phyloP scores from a whole-genome alignment of 2,888 invertebrate genomes.

The Zeuzera pyrina region DNA sequence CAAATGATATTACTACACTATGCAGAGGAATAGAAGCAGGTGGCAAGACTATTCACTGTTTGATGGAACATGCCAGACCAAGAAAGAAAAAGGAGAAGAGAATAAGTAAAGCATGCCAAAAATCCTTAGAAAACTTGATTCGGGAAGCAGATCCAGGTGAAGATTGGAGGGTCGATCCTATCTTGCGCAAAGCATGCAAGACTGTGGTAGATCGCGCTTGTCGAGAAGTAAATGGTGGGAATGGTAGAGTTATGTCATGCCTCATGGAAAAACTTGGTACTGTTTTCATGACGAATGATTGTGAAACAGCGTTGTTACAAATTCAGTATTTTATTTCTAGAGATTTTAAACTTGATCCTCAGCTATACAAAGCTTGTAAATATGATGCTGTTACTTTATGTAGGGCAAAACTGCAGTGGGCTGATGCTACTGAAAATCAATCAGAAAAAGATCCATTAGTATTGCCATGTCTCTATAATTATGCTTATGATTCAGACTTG shows the following conservation, averaged over 20 bases:
- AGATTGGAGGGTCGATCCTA: slow-evolving; percentile 96
- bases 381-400: slow-evolving; percentile 89
- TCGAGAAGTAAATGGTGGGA: slow-evolving; percentile 79
- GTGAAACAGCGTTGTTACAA: slow-evolving; percentile 92
- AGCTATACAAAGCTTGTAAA: slow-evolving; percentile 89
- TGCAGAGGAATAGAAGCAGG: slow-evolving; percentile 85
- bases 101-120: slow-evolving; percentile 80
- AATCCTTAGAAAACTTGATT: slow-evolving; percentile 85
- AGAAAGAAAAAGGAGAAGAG: slow-evolving; percentile 76
- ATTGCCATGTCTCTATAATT: slow-evolving; percentile 91
- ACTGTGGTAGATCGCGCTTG: slow-evolving; percentile 87
- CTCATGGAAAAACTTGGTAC: slow-evolving; percentile 93
- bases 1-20: slow-evolving; percentile 84
- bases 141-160: slow-evolving; percentile 94
- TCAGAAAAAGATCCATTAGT: slow-evolving; percentile 88
- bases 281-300: slow-evolving; percentile 87
- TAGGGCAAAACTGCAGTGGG: slow-evolving; percentile 85
- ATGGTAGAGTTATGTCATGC: slow-evolving; percentile 91
- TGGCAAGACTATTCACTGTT: slow-evolving; percentile 94
- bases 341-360: slow-evolving; percentile 94
- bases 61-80: slow-evolving; percentile 89
- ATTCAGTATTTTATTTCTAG: slow-evolving; percentile 98
- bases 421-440: slow-evolving; percentile 75
- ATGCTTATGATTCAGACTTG: slow-evolving; percentile 72
- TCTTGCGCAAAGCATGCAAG: slow-evolving; percentile 88